Percentiles rank a stretch among this genome's conserved stretches.
phyloP scores from a whole-genome alignment of 2,797 vertebrate species.

The Eurystomus glaucurus region DNA sequence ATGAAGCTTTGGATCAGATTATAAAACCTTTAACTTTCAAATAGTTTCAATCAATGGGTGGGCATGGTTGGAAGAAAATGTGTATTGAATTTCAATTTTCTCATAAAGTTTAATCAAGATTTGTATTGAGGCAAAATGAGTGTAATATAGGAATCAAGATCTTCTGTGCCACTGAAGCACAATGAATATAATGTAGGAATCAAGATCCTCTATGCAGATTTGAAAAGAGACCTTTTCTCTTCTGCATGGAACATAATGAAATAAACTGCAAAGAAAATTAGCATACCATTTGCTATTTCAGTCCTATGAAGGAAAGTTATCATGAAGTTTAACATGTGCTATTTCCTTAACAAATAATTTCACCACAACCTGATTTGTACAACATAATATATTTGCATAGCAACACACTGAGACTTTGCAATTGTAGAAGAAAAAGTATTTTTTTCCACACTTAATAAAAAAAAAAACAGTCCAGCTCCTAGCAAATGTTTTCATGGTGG shows the following conservation, averaged over 20 bases:
- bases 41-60: neutral
- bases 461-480: neutral
- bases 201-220: neutral
- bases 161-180: neutral
- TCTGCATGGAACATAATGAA: neutral
- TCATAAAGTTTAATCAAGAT: conserved; percentile 15
- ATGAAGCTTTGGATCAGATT: neutral
- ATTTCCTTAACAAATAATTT: conserved; percentile 12
- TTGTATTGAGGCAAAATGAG: neutral
- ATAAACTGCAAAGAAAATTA: conserved; percentile 20
- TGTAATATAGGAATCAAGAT: neutral
- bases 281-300: conserved; percentile 24
- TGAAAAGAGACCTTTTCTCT: neutral
- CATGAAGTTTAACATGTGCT: neutral
- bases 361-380: neutral
- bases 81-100: conserved; percentile 29
- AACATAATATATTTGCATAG: neutral
- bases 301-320: conserved; percentile 10
- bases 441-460: neutral
- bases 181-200: neutral
- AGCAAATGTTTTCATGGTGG: neutral
- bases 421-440: neutral
- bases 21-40: neutral
- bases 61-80: neutral
- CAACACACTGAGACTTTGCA: neutral